Percentiles rank a stretch among this genome's conserved stretches.
phyloP scores from a whole-genome alignment of 2,888 invertebrate species.

The Nectonema munidae region DNA sequence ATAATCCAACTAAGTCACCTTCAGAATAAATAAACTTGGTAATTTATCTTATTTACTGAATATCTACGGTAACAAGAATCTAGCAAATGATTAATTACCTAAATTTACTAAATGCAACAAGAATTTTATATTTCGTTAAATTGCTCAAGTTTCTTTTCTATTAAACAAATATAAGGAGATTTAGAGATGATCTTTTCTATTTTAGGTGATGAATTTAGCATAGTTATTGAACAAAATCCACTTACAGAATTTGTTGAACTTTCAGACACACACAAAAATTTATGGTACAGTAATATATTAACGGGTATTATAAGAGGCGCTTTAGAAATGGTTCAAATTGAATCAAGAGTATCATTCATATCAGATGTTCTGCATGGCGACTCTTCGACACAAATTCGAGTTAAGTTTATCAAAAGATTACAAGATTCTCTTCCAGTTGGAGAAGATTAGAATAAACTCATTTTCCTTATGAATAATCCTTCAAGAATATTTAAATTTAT shows the following conservation, averaged over 20 bases:
- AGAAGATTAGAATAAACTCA: slow-evolving; percentile 39
- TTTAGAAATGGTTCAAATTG: slow-evolving; percentile 82
- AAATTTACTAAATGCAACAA: too few species aligned
- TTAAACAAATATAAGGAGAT: too few species aligned
- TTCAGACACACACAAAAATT: slow-evolving; percentile 42
- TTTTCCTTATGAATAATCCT: too few species aligned
- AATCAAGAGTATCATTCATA: slow-evolving; percentile 67
- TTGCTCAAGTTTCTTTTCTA: too few species aligned
- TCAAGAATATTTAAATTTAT: too few species aligned
- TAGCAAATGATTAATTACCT: too few species aligned
- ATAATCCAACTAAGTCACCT: too few species aligned
- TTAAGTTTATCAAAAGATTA: slow-evolving; percentile 65
- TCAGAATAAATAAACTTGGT: too few species aligned
- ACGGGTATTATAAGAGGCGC: slow-evolving; percentile 58
- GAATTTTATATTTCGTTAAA: too few species aligned
- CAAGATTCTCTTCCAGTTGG: slow-evolving; percentile 94
- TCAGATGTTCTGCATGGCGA: slow-evolving; percentile 82
- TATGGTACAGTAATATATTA: slow-evolving; percentile 65
- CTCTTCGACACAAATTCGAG: slow-evolving; percentile 55
- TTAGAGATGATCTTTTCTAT: too few species aligned
- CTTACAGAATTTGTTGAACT: slow-evolving; percentile 83
- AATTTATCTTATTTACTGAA: too few species aligned
- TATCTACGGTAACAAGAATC: too few species aligned
- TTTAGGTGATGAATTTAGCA: slow-evolving; percentile 62
- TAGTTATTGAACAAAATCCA: slow-evolving; percentile 71